Percentiles rank a stretch among this genome's conserved stretches.
These are phyloP conservation scores for Sminthopsis crassicaudata DNA, from an alignment of 2,113 vertebrate genomes.

Conservation along the genomic window DNA sequence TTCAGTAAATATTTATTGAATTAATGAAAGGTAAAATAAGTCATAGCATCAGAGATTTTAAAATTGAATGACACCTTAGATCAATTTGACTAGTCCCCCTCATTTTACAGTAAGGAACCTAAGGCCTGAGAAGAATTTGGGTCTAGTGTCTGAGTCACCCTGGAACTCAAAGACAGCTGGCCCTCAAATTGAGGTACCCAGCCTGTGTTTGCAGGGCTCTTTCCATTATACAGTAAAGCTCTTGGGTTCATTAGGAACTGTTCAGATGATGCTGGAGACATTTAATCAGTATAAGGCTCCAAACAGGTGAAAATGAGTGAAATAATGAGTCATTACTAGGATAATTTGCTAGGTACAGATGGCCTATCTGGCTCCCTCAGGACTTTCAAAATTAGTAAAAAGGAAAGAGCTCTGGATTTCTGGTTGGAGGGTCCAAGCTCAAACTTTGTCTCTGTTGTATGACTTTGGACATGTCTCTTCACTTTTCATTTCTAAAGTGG, in stretches of 20 bases:
- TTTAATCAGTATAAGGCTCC: neutral
- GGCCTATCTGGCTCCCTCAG: neutral
- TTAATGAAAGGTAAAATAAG: neutral
- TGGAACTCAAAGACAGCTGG: neutral
- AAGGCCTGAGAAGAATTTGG: neutral
- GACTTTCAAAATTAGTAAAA: neutral
- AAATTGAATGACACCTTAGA: neutral
- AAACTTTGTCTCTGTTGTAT: neutral
- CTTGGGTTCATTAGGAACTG: neutral
- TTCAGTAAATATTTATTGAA: neutral
- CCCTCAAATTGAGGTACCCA: neutral
- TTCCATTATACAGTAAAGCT: neutral
- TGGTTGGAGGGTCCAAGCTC: neutral
- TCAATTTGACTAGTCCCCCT: neutral
- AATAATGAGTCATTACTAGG: neutral
- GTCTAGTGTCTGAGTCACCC: neutral
- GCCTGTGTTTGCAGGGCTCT: neutral
- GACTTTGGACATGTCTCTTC: neutral
- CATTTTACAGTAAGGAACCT: neutral
- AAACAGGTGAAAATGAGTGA: neutral
- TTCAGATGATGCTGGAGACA: neutral
- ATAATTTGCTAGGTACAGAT: neutral
- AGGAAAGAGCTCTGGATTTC: neutral
- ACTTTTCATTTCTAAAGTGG: neutral
- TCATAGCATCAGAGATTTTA: neutral